phyloP scores from a whole-genome alignment of 2,888 invertebrate species.

The Yponomeuta plumbellus region DNA sequence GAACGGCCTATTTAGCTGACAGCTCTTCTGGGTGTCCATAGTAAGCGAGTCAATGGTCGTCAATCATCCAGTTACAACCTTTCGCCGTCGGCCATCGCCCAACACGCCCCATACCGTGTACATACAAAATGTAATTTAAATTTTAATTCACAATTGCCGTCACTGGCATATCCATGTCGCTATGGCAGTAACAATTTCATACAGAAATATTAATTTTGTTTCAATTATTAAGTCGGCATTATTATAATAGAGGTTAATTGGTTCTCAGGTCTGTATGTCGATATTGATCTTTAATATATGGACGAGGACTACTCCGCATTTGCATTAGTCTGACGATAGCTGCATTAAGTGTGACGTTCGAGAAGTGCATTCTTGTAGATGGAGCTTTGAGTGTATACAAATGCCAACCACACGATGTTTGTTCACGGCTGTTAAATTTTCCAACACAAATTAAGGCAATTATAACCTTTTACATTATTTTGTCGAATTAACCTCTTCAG shows the following conservation, averaged over 20 bases:
- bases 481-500: no score
- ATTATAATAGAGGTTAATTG: background rate
- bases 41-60: background rate
- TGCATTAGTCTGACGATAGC: no score
- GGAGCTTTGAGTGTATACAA: no score
- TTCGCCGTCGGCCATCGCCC: background rate
- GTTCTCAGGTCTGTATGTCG: background rate
- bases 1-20: background rate
- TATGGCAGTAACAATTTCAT: background rate
- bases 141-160: background rate
- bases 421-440: no score
- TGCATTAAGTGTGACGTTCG: no score
- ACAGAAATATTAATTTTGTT: background rate
- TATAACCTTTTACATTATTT: no score
- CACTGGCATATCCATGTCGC: background rate
- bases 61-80: background rate
- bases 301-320: no score
- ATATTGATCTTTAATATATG: no score
- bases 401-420: no score
- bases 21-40: background rate
- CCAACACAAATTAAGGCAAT: no score
- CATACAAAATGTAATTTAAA: background rate
- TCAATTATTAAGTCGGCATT: background rate
- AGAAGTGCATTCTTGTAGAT: no score
- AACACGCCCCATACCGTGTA: slow-evolving; percentile 1